Base-by-base conservation (phyloP, 92 coral and sea anemone species). In the Bergia puertoricense region DNA sequence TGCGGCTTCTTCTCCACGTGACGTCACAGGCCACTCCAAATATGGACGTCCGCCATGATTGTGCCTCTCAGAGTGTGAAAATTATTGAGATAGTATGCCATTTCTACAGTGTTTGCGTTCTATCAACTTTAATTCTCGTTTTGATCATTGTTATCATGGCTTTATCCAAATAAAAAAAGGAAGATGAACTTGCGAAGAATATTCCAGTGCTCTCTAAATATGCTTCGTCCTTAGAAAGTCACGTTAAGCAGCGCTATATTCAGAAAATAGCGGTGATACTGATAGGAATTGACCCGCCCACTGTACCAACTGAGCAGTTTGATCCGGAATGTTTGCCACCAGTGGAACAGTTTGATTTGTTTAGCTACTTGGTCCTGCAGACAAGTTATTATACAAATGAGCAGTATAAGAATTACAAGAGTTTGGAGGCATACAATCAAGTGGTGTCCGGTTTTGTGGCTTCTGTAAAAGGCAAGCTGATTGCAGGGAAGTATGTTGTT, bases 371-470 rank as follows among this genome's bases (percentile, higher is more conserved):
- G n/a, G 92, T 89, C 36, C 75, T 89, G 81, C 85, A 89, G 68
- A 92, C 94, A 40, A 92, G 94, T 78, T 81, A 85, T 71, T 92
- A 92, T 82, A 89, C 90, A 18, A 85, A 86, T 43, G 73, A 90
- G 59, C 89, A 85, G 83, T 89, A 76, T 74, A 91, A 91, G 81
- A 85, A 90, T 74, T 85, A 76, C 86, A 82, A 88, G 79, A 90
- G 91, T 50, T 88, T 92, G 86, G 91, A 92, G 81, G 92, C 90
- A 18, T 92, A 67, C 74, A 89, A 92, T 81, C 91, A 90, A 67
- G 68, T 90, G 92, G 92, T 92, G 57, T 90, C 89, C 8, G 93
- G 92, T 38, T 92, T 87, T 62, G 89, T 90, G 15, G 88, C 89
- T 62, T 81, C 85, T 77, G 95, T 90, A 69, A 80, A 79, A 88